Base-by-base conservation (phyloP, 2,797 vertebrate genomes). In the Percopsis omiscomaycus region DNA sequence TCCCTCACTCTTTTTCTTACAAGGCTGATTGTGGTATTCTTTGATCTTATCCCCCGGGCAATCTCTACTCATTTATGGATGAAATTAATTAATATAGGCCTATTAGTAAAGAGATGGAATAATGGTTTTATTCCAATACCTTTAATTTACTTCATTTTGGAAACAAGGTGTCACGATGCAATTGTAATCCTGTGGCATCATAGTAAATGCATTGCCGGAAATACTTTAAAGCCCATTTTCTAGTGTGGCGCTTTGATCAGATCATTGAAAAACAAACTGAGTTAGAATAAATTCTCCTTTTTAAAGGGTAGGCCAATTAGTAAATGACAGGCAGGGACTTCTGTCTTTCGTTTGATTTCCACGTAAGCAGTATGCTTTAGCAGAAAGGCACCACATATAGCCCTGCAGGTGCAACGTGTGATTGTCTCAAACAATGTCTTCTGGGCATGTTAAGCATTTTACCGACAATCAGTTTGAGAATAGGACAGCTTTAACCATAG, bases 11-110 rank as follows among this genome's bases (percentile, higher is more conserved):
- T 45, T 45, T 59, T 3, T 79, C 2, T 63, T 70, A 60, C 66
- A 66, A 66, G 57, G 45, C 70, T 28, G 62, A 42, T 65, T 73
- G 71, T 53, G 52, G 57, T 72, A 44, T 73, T 65, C 59, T 69
- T 79, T 74, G 65, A 59, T 79, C 76, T 79, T 75, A 77, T 51
- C 55, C 49, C 45, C 55, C 0, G 1, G 50, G 71, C 64, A 65
- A 61, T 64, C 55, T 3, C 55, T 44, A 22, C 67, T 76, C 59
- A 66, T 65, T 53, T 59, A 46, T 59, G 59, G 51, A 67, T 79
- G 59, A 69, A 80, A 71, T 51, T 68, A 22, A 22, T 22, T 22
- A 22, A 22, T 22, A 22, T 22, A 22, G 22, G 22, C 22, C 22
- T 22, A 22, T 22, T 22, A 22, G 22, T 22, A 22, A 37, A 9